Evolutionary conservation across 2,888 invertebrate species (phyloP).

Genomic region (Ernsta delagoae): DNA sequence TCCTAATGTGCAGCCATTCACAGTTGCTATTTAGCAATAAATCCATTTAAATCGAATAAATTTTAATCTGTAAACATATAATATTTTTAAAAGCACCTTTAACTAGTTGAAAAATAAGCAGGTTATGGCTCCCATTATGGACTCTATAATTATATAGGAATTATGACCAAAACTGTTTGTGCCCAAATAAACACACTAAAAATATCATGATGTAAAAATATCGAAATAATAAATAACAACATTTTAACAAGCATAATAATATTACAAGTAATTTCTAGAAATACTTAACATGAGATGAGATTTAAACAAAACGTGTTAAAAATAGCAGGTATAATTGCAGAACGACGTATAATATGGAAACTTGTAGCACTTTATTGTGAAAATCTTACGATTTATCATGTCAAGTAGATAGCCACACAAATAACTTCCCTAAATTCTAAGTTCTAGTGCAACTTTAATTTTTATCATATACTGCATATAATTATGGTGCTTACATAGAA

Average conservation of each 20-base stretch:
- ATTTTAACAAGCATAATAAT: constrained; percentile 54
- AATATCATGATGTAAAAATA: constrained; percentile 47
- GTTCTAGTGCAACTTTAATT: constrained; percentile 37
- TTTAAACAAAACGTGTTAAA: constrained; percentile 40
- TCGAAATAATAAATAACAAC: constrained; percentile 54
- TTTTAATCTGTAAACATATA: constrained; percentile 13
- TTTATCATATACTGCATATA: constrained; percentile 26
- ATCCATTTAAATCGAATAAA: constrained; percentile 10
- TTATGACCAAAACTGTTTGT: constrained; percentile 50
- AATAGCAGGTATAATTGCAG: constrained; percentile 18
- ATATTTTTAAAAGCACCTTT: constrained; percentile 28
- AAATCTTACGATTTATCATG: constrained; percentile 18
- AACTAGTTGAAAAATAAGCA: constrained; percentile 28
- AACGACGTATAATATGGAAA: constrained; percentile 30
- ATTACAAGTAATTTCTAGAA: constrained; percentile 44
- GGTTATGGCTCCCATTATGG: constrained; percentile 42
- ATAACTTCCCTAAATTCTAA: constrained; percentile 33
- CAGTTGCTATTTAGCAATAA: too few relatives aligned
- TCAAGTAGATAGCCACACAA: constrained; percentile 28
- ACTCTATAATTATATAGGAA: constrained; percentile 39
- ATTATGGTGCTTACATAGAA: constrained; percentile 34
- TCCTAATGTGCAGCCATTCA: background rate
- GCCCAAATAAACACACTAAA: constrained; percentile 48
- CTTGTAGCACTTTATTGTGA: constrained; percentile 24
- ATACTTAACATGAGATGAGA: constrained; percentile 47